Base-by-base conservation (phyloP, 1,140 invertebrate genomes). In the Adelges cooleyi region DNA sequence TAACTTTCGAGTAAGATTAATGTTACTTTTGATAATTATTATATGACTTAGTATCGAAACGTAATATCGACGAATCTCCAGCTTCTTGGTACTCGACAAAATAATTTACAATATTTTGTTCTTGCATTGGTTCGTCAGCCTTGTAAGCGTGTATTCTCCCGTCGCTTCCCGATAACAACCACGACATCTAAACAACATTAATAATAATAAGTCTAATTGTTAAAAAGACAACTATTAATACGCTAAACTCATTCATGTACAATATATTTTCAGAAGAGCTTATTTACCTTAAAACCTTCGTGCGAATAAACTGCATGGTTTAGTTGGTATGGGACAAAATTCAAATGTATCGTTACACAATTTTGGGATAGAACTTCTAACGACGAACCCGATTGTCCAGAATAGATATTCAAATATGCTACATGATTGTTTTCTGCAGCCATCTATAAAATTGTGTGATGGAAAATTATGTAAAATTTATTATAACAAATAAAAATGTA, bases 131-230 rank as follows among this genome's bases (percentile, higher is more conserved):
- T 22, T 48, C 11, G 33, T 33, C 17, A 29, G 0, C 29, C 4
- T 62, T 62, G 17, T 62, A 62, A 20, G 56, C 56, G 15, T 62
- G 56, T n/a, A 62, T 62, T 62, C 44, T 62, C 10, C 13, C 2
- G 46, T 62, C 56, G 23, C 25, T 62, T 62, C 56, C 56, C 9
- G 56, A 62, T 46, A 62, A 62, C 4, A 62, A 23, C 56, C 56
- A 62, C 40, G 46, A 29, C 5, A 44, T n/a, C 40, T 44, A 44
- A 44, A 44, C 15, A 17, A 44, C 5, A 17, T 44, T 8, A 38
- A 8, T n/a, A n/a, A n/a, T n/a, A n/a, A n/a, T n/a, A n/a, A n/a
- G n/a, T n/a, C n/a, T n/a, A n/a, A n/a, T n/a, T n/a, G n/a, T n/a
- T n/a, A n/a, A n/a, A n/a, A n/a, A n/a, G n/a, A n/a, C n/a, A n/a